Conservation (phyloP, 2,888 invertebrate species). For the Drymonia ruficornis region DNA sequence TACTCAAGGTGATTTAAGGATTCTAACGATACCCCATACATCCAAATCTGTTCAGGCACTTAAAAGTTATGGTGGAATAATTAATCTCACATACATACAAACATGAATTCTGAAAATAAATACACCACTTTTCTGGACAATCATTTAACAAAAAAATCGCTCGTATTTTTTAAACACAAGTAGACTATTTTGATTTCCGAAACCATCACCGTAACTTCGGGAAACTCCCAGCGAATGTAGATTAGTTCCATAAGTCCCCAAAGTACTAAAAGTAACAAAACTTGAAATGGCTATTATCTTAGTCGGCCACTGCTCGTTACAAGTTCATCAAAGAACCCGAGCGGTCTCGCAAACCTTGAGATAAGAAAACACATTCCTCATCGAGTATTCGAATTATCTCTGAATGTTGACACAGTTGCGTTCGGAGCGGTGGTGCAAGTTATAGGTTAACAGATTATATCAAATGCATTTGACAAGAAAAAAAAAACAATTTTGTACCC, state of each 20-base stretch:
- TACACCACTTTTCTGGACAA: too few relatives aligned
- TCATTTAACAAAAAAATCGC: too few relatives aligned
- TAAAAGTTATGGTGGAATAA: too few relatives aligned
- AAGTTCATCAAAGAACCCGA: slow-evolving; percentile 71
- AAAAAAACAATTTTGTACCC: too few relatives aligned
- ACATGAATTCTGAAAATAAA: too few relatives aligned
- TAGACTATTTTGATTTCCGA: too few relatives aligned
- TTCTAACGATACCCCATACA: too few relatives aligned
- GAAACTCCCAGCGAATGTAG: slow-evolving; percentile 9
- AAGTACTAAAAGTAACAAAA: slow-evolving; percentile 44
- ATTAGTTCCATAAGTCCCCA: slow-evolving; percentile 31
- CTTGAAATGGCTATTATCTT: slow-evolving; percentile 44
- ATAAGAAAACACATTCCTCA: slow-evolving; percentile 80
- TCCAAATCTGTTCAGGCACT: too few relatives aligned
- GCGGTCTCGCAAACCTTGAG: slow-evolving; percentile 62
- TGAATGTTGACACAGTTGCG: slow-evolving; percentile 77
- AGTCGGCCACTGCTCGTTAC: slow-evolving; percentile 44
- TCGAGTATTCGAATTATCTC: slow-evolving; percentile 78
- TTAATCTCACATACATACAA: too few relatives aligned
- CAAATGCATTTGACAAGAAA: too few relatives aligned
- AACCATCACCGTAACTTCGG: background rate
- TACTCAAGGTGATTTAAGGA: too few relatives aligned
- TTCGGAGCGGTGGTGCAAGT: slow-evolving; percentile 38
- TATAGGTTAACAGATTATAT: slow-evolving; percentile 12
- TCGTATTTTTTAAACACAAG: too few relatives aligned